Evolutionary conservation across 2,113 vertebrate genomes (phyloP), one percentile per base, ranked within the genome.

Genomic region (Alosa alosa): DNA sequence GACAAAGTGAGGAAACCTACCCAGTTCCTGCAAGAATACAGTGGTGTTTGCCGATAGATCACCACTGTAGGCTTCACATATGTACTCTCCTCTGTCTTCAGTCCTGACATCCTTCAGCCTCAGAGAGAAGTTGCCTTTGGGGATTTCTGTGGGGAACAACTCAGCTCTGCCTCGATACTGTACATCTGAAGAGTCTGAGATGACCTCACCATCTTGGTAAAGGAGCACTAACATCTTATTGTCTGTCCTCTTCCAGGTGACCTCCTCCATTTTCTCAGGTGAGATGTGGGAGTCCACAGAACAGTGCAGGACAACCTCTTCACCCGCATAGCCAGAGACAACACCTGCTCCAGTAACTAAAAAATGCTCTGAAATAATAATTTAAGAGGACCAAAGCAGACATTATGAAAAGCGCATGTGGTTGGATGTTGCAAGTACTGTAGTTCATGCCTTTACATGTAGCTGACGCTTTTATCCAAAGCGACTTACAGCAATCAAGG

Each of bases 41-140:
- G 44, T 85, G 13, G 45, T 3, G 18, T 60, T 47, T 6, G 13
- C 87, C 72, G 88, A 87, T 6, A 39, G 45, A 60, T 36, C 6
- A 2, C 78, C 72, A 11, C 83, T 84, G 18, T 84, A 60, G 81
- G 86, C 78, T 41, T 85, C 68, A 60, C 89, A 91, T 6, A 68
- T 81, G 64, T 83, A 90, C 39, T 87, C 87, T 50, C 90, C 88
- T 82, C 86, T 82, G 75, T 90, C 89, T 57, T 87, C 83, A 36
- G 45, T 57, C 25, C n/a, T 83, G 15, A 88, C 78, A 17, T 83
- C 25, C 81, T n/a, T 87, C 50, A 90, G 52, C n/a, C 83, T 86
- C 36, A 90, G 25, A 1, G 89, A 90, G 86, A 89, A 90, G 83
- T 91, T 91, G 60, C 87, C 89, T 89, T 86, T 88, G 81, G 44